Evolutionary conservation across 2,797 vertebrate genomes (phyloP), one percentile per base, ranked within the genome.

Genomic region (Micropoecilia bifurca): DNA sequence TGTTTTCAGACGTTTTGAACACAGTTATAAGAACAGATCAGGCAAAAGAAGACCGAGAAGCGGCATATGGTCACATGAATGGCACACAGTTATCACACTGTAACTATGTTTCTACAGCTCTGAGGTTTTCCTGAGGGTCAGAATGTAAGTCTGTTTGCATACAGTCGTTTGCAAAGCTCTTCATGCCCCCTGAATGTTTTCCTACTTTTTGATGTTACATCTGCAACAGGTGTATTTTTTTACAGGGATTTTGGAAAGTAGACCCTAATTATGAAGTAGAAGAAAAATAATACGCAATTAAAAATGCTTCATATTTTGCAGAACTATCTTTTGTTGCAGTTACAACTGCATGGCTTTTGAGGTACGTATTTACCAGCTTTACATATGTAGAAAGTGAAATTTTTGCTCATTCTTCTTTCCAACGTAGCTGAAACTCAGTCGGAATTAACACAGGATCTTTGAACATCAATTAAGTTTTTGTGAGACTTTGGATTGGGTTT

Each of bases 41-140:
- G 16, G 18, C 18, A 41, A 66, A 22, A 66, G 36, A 39, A 22
- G 63, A 41, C 36, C 0, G 6, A 16, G 41, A 71, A 28, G 22
- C 14, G 22, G 45, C 22, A 79, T 9, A 73, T 71, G 47, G 69
- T n/a, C 55, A 48, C 25, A 55, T 30, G 39, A 33, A 68, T 39
- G 77, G 73, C 68, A 45, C 9, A 57, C 41, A 69, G 30, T 63
- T 47, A 5, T 53, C 66, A 48, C 71, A 45, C 22, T 13, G 45
- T 30, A 57, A 57, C 12, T 33, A 74, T 73, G 45, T 76, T 63
- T 77, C 4, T 63, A 39, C 39, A 25, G 55, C 9, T 85, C 6
- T 25, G 71, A 6, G 39, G 33, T 39, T 13, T 53, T n/a, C 74
- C n/a, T 55, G 48, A 48, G 45, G 57, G 18, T 41, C 53, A 20